Evolutionary conservation across 2,797 vertebrate species (phyloP).

Genomic region (Anableps anableps): DNA sequence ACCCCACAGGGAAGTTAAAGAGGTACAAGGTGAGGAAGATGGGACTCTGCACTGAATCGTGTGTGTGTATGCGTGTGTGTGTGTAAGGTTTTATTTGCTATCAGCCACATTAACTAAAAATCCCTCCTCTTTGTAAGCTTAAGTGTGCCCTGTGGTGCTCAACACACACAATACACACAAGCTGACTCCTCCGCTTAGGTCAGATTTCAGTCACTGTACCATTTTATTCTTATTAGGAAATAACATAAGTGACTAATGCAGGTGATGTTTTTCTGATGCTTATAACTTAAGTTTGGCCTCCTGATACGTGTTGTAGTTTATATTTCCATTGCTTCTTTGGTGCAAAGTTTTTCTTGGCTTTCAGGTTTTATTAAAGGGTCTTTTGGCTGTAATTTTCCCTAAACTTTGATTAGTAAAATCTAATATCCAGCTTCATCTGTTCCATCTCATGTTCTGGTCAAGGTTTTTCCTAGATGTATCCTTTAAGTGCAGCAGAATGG

Average conservation of each 20-base stretch:
- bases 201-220: constrained; percentile 54
- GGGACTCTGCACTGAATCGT: not conserved
- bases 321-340: not conserved
- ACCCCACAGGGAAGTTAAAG: constrained; percentile 68
- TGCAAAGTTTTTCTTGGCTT: not conserved
- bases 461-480: not conserved
- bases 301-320: constrained; percentile 1
- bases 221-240: not conserved
- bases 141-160: constrained; percentile 53
- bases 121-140: constrained; percentile 38
- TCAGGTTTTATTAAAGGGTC: not conserved
- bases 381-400: constrained; percentile 16
- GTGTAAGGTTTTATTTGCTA: constrained; percentile 37
- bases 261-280: not conserved
- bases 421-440: constrained; percentile 22
- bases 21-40: constrained; percentile 62
- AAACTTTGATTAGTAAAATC: constrained; percentile 8
- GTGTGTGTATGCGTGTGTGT: constrained; percentile 23
- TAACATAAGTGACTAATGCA: not conserved
- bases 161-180: constrained; percentile 29
- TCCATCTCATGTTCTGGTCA: constrained; percentile 5
- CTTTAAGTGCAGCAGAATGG: constrained; percentile 13
- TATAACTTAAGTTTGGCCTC: not conserved
- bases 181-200: constrained; percentile 29
- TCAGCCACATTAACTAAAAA: constrained; percentile 38